These are phyloP conservation scores for Ips typographus DNA, from an alignment of 1,140 invertebrate species.

Conservation along the genomic window DNA sequence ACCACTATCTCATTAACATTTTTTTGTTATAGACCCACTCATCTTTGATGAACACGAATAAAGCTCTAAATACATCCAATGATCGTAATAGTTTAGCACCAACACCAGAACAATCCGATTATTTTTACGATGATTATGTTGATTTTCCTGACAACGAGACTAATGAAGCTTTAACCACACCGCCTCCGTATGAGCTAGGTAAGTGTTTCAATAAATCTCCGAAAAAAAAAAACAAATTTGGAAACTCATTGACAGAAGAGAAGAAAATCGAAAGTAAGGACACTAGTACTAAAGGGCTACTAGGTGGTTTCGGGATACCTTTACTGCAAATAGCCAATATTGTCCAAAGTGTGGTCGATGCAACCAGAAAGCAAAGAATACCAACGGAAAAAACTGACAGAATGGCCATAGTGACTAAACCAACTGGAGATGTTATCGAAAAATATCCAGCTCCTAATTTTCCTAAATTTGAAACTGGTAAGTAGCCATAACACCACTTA, in stretches of 20 bases:
- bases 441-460: conserved; percentile 46
- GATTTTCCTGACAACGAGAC: conserved; percentile 70
- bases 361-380: conserved; percentile 41
- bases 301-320: conserved; percentile 69
- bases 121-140: conserved; percentile 79
- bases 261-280: neutral
- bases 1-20: neutral
- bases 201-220: neutral
- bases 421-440: conserved; percentile 44
- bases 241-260: neutral
- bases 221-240: neutral
- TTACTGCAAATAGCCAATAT: conserved; percentile 70
- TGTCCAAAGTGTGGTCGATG: conserved; percentile 52
- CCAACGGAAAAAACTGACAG: conserved; percentile 44
- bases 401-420: conserved; percentile 51
- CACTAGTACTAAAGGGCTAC: too few relatives aligned
- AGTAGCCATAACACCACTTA: neutral
- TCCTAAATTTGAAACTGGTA: conserved; percentile 49
- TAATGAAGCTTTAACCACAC: neutral
- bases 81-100: conserved; percentile 56
- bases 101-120: conserved; percentile 70
- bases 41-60: conserved; percentile 53
- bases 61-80: conserved; percentile 46
- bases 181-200: neutral
- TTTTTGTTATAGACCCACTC: conserved; percentile 38